Evolutionary conservation across 2,888 invertebrate genomes (phyloP).

Genomic region (Euclidia mi): DNA sequence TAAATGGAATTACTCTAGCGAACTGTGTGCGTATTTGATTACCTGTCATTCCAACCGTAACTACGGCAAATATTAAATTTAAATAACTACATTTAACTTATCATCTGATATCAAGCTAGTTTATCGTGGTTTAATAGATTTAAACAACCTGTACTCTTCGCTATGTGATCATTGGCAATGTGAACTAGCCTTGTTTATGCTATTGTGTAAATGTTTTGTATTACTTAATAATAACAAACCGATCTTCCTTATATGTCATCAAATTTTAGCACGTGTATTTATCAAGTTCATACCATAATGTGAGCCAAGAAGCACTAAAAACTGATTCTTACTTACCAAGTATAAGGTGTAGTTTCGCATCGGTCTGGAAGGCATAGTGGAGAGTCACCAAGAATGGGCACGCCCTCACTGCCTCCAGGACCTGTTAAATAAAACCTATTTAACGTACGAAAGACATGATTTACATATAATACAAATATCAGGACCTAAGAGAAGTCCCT

Average conservation of each 20-base stretch:
- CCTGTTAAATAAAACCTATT: conserved; percentile 82
- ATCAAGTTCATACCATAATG: not conserved
- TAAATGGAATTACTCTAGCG: not conserved
- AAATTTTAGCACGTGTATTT: too few relatives aligned
- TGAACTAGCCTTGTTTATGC: too few relatives aligned
- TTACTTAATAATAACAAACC: too few relatives aligned
- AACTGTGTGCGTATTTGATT: not conserved
- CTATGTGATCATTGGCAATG: too few relatives aligned
- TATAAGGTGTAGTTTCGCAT: conserved; percentile 98
- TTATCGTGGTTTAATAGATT: too few relatives aligned
- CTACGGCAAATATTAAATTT: too few relatives aligned
- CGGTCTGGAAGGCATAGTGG: conserved; percentile 99
- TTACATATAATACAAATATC: conserved; percentile 30
- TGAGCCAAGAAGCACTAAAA: conserved; percentile 13
- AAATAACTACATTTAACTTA: too few relatives aligned
- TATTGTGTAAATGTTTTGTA: too few relatives aligned
- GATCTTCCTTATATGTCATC: too few relatives aligned
- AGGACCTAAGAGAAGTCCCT: conserved; percentile 41
- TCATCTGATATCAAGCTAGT: too few relatives aligned
- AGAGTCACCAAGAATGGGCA: conserved; percentile 99
- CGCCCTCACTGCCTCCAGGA: conserved; percentile 97
- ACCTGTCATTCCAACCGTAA: not conserved
- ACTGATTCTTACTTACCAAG: conserved; percentile 93
- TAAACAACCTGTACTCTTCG: too few relatives aligned
- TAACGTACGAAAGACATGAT: conserved; percentile 24